A percentile compares a stretch with the other conserved stretches of the same genome.
phyloP scores from a whole-genome alignment of 2,797 vertebrate genomes.

The Chrysocyon brachyurus region DNA sequence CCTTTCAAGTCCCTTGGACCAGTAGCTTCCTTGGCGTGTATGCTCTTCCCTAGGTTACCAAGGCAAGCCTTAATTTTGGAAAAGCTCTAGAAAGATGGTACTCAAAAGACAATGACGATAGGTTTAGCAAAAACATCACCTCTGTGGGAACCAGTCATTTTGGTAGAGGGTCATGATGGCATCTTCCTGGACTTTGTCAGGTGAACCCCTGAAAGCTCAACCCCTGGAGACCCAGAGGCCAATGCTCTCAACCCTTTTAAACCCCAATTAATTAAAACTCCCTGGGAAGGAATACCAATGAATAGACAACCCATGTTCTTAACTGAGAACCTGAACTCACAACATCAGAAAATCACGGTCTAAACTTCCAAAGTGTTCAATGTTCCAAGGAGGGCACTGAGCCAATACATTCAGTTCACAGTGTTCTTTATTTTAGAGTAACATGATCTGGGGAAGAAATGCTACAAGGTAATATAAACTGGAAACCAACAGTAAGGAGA shows the following conservation, averaged over 20 bases:
- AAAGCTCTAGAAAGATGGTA: not conserved
- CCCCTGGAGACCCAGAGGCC: slow-evolving; percentile 3
- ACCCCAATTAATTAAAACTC: slow-evolving; percentile 79
- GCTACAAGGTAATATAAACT: not conserved
- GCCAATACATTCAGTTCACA: not conserved
- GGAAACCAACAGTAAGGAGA: not conserved
- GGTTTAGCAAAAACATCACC: not conserved
- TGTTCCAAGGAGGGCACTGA: not conserved
- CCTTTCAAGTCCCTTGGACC: not conserved
- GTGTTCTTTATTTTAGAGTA: not conserved
- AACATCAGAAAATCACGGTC: slow-evolving; percentile 36
- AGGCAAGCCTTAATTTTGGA: not conserved
- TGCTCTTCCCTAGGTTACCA: not conserved
- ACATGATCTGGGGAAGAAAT: slow-evolving; percentile 32
- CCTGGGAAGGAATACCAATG: slow-evolving; percentile 24
- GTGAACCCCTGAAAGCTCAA: slow-evolving; percentile 26
- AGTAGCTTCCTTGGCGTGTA: not conserved
- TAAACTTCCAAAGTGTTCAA: not conserved
- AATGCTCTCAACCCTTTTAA: slow-evolving; percentile 50
- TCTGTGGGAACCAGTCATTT: slow-evolving; percentile 24
- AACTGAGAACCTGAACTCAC: slow-evolving; percentile 56
- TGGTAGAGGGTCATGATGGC: not conserved
- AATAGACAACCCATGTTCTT: not conserved
- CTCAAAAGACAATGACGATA: not conserved
- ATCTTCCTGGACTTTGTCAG: slow-evolving; percentile 55